Percentiles rank a stretch among this genome's conserved stretches.
Evolutionary conservation across 1,140 invertebrate genomes (phyloP).

Genomic region (Drosophila navojoa): DNA sequence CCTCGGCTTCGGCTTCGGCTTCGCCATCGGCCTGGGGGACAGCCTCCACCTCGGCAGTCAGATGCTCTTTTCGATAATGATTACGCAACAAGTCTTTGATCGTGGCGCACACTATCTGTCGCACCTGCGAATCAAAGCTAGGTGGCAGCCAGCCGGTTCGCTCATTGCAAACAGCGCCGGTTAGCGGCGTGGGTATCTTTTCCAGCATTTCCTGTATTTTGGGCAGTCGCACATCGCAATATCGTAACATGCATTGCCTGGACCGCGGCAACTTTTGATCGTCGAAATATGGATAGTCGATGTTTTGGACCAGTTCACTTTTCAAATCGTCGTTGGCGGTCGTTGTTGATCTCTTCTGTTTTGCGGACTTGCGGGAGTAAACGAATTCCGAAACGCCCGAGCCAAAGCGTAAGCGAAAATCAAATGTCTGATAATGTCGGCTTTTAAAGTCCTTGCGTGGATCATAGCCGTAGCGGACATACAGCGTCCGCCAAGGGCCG

Average conservation of each 20-base stretch:
- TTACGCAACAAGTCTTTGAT: slow-evolving; percentile 86
- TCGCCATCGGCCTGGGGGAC: slow-evolving; percentile 56
- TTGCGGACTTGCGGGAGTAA: slow-evolving; percentile 61
- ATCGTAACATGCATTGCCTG: slow-evolving; percentile 84
- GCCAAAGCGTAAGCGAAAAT: slow-evolving; percentile 89
- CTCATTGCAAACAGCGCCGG: slow-evolving; percentile 88
- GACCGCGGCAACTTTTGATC: slow-evolving; percentile 73
- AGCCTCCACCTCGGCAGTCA: slow-evolving; percentile 68
- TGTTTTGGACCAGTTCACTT: slow-evolving; percentile 65
- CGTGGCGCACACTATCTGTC: slow-evolving; percentile 88
- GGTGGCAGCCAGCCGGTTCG: slow-evolving; percentile 90
- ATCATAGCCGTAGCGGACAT: slow-evolving; percentile 94
- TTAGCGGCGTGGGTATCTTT: slow-evolving; percentile 87
- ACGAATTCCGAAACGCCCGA: slow-evolving; percentile 78
- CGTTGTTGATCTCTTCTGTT: slow-evolving; percentile 40
- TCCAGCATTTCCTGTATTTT: slow-evolving; percentile 92
- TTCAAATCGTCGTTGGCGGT: slow-evolving; percentile 37
- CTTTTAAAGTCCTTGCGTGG: slow-evolving; percentile 91
- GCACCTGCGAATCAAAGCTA: slow-evolving; percentile 87
- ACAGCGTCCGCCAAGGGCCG: slow-evolving; percentile 95
- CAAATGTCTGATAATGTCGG: slow-evolving; percentile 92
- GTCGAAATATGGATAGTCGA: slow-evolving; percentile 80
- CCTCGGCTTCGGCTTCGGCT: slow-evolving; percentile 25
- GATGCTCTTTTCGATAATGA: slow-evolving; percentile 78
- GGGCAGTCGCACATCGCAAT: slow-evolving; percentile 92